Conservation (phyloP, 2,797 vertebrate genomes). For the Spinus olivaceus region DNA sequence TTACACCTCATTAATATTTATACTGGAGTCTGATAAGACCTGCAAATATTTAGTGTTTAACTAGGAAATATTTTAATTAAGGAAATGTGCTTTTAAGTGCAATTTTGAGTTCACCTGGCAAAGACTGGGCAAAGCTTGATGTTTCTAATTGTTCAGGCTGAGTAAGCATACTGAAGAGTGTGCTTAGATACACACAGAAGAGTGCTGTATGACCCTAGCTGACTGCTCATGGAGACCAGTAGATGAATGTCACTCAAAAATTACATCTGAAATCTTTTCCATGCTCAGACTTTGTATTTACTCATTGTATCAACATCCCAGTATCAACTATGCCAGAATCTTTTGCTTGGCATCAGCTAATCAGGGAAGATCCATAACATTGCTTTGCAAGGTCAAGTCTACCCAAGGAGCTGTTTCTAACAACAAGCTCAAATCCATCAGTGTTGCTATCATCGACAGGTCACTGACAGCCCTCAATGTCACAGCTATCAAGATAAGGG, state of each 20-base stretch:
- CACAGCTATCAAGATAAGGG: not conserved
- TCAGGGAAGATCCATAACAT: not conserved
- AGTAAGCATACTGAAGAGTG: not conserved
- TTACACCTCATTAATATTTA: constrained; percentile 43
- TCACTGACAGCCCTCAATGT: not conserved
- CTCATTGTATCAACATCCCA: not conserved
- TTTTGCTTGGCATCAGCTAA: not conserved
- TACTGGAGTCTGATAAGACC: not conserved
- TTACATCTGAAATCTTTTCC: not conserved
- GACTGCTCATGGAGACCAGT: not conserved
- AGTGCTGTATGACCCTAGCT: not conserved
- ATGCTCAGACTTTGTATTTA: not conserved
- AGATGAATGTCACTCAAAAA: not conserved
- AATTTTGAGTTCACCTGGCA: constrained; percentile 11
- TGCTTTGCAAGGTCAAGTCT: not conserved
- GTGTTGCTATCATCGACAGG: not conserved
- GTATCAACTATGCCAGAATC: not conserved
- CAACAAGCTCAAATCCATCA: not conserved
- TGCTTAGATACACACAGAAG: not conserved
- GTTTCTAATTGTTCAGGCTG: constrained; percentile 17
- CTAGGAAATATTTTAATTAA: constrained; percentile 41
- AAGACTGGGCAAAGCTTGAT: not conserved
- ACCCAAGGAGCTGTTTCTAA: not conserved
- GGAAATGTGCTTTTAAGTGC: constrained; percentile 25
- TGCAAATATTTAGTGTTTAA: constrained; percentile 46